A percentile compares a stretch with the other conserved stretches of the same genome.
These are phyloP conservation scores for Peromyscus nudipes DNA, from an alignment of 2,797 vertebrate species.

Conservation along the genomic window DNA sequence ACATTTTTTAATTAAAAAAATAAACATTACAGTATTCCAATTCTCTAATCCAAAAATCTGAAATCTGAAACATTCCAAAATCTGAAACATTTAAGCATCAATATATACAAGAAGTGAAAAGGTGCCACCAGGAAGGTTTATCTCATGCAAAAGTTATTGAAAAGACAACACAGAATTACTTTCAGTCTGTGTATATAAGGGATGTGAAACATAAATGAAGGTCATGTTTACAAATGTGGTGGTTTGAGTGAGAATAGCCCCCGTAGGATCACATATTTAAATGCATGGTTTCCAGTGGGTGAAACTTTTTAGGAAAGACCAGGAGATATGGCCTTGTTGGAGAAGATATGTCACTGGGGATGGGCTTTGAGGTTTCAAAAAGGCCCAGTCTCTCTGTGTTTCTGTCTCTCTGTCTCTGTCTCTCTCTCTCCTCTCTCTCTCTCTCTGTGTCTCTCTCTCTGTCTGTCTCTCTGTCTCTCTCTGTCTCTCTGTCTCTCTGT, in stretches of 20 bases:
- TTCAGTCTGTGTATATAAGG: neutral
- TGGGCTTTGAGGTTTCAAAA: neutral
- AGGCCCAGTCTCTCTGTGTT: neutral
- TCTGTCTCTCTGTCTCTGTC: neutral
- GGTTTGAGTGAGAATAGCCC: neutral
- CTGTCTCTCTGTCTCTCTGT: too few relatives aligned
- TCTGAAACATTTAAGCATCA: neutral
- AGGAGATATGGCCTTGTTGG: neutral
- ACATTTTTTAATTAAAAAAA: neutral
- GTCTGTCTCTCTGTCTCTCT: too few relatives aligned
- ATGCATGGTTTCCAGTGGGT: neutral
- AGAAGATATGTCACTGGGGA: neutral
- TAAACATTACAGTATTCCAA: neutral
- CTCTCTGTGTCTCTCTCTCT: too few relatives aligned
- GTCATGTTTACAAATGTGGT: neutral
- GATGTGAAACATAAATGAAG: neutral
- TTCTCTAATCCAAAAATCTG: neutral
- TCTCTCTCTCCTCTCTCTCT: neutral
- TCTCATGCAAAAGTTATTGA: neutral
- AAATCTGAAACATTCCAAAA: neutral
- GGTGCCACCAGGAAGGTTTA: neutral
- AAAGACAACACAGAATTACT: neutral
- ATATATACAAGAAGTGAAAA: neutral
- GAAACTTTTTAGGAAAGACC: neutral
- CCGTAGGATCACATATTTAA: neutral